A percentile compares a stretch with the other conserved stretches of the same genome.
Conservation (phyloP, 2,888 invertebrate genomes). For the Trissonchulus sp. region DNA sequence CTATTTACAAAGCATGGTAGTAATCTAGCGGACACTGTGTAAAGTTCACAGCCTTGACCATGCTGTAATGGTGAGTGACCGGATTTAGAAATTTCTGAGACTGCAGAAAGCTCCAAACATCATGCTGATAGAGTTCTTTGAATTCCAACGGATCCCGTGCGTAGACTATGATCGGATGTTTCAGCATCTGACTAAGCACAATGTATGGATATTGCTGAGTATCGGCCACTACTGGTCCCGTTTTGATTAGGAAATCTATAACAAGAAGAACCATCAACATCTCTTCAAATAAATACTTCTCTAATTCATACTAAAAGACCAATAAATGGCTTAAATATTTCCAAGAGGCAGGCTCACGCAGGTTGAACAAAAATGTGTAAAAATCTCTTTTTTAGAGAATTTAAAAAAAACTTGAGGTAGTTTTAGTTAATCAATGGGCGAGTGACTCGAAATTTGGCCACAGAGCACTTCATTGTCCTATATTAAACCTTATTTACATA, state of each 20-base stretch:
- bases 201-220: conserved; percentile 16
- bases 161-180: conserved; percentile 44
- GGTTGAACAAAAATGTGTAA: too few relatives aligned
- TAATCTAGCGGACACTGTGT: background rate
- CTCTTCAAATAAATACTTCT: too few relatives aligned
- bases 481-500: too few relatives aligned
- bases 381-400: too few relatives aligned
- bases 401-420: too few relatives aligned
- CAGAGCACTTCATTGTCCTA: too few relatives aligned
- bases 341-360: too few relatives aligned
- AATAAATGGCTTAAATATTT: too few relatives aligned
- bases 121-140: conserved; percentile 40
- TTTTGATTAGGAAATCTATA: conserved; percentile 22
- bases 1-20: background rate
- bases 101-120: conserved; percentile 44
- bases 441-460: too few relatives aligned
- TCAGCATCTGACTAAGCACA: conserved; percentile 16
- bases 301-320: too few relatives aligned
- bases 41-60: conserved; percentile 23
- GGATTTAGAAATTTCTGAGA: conserved; percentile 18
- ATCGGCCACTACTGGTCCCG: background rate
- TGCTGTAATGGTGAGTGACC: conserved; percentile 15
- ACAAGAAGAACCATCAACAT: too few relatives aligned
- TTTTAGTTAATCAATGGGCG: too few relatives aligned
- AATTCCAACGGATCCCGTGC: conserved; percentile 48